Conservation (phyloP, 2,888 invertebrate species). For the Troides oblongomaculatus region DNA sequence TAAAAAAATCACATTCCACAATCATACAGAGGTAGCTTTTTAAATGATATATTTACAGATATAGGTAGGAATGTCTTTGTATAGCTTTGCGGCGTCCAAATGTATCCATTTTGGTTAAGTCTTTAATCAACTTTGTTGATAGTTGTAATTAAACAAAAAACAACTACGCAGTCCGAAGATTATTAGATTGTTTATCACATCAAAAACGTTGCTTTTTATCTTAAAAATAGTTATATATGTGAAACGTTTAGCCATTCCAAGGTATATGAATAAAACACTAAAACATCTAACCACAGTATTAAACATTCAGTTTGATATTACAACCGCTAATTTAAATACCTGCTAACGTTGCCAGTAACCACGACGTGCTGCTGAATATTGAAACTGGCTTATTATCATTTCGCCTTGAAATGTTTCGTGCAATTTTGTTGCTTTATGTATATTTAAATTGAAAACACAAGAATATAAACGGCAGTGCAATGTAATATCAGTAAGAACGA, state of each 20-base stretch:
- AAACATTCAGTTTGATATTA: constrained; percentile 26
- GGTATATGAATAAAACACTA: constrained; percentile 15
- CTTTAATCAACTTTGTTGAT: too few species aligned
- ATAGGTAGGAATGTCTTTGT: too few species aligned
- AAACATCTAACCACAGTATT: constrained; percentile 17
- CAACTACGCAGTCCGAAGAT: too few species aligned
- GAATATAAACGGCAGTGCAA: not conserved
- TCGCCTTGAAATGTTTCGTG: constrained; percentile 15
- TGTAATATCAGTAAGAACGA: not conserved
- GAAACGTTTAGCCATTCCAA: constrained; percentile 1
- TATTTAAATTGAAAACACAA: not conserved
- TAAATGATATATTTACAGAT: too few species aligned
- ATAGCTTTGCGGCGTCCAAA: too few species aligned
- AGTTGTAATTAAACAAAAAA: too few species aligned
- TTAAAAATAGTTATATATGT: not conserved
- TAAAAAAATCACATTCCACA: too few species aligned
- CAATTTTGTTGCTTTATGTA: constrained; percentile 11
- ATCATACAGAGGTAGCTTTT: too few species aligned
- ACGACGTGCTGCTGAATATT: constrained; percentile 27
- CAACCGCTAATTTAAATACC: constrained; percentile 24
- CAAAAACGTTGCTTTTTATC: not conserved
- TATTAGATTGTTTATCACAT: too few species aligned
- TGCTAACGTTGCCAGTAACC: constrained; percentile 22
- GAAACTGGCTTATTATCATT: constrained; percentile 24
- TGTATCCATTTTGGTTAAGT: too few species aligned